Conservation (phyloP, 2,113 vertebrate species). For the Paracanthobrama guichenoti region DNA sequence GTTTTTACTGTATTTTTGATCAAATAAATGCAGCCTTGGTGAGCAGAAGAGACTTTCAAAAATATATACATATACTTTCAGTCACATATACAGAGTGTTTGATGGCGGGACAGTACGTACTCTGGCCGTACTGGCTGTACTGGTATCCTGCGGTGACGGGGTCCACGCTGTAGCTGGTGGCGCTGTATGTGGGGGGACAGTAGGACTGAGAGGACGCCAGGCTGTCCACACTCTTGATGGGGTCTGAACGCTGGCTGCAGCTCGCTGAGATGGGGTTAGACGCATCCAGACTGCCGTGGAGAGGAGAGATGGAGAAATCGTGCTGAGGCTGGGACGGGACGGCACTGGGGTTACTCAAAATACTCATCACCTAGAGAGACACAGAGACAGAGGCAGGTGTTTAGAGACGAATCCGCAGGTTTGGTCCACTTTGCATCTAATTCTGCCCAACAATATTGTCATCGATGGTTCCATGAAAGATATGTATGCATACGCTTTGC, state of each 20-base stretch:
- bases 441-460: background rate
- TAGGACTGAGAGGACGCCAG: conserved; percentile 97
- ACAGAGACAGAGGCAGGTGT: conserved; percentile 54
- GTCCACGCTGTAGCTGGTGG: conserved; percentile 97
- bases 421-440: background rate
- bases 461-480: background rate
- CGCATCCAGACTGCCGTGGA: conserved; percentile 90
- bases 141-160: conserved; percentile 95
- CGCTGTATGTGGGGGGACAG: conserved; percentile 98
- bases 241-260: conserved; percentile 96
- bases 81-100: background rate
- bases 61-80: background rate
- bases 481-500: background rate
- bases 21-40: background rate
- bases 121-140: conserved; percentile 96
- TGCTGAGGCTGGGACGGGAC: conserved; percentile 92
- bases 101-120: conserved; percentile 75
- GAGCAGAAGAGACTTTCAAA: background rate
- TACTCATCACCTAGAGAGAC: conserved; percentile 92
- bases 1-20: background rate
- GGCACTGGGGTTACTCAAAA: conserved; percentile 90
- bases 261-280: conserved; percentile 95
- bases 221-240: conserved; percentile 96
- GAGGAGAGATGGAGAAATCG: conserved; percentile 98
- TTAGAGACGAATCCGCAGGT: background rate